Evolutionary conservation across 2,113 vertebrate genomes (phyloP).

Genomic region (Oplegnathus fasciatus): DNA sequence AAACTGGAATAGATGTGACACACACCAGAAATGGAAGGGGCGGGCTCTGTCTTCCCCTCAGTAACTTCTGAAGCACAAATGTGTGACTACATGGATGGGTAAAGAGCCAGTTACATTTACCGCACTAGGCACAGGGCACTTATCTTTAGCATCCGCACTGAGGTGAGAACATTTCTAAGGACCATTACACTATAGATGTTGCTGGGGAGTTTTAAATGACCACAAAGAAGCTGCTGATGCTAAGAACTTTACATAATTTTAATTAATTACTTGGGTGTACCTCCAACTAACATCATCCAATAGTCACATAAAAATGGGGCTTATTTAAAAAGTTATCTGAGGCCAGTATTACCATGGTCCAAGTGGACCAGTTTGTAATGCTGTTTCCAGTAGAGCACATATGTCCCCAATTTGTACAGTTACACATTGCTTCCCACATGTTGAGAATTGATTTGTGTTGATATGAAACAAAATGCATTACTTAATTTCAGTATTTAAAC

Average conservation of each 20-base stretch:
- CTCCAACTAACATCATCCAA: neutral
- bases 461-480: neutral
- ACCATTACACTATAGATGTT: neutral
- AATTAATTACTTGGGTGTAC: neutral
- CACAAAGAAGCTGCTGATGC: neutral
- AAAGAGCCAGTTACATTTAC: neutral
- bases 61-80: constrained; percentile 11
- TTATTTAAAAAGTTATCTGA: neutral
- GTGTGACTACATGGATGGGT: neutral
- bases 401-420: neutral
- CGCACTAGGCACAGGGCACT: neutral
- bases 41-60: neutral
- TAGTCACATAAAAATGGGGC: neutral
- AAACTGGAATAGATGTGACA: constrained; percentile 38
- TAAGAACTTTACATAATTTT: neutral
- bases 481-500: neutral
- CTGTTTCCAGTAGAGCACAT: constrained; percentile 3
- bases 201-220: neutral
- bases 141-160: constrained; percentile 3
- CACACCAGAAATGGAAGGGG: constrained; percentile 8
- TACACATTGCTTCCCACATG: neutral
- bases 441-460: constrained; percentile 1
- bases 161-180: constrained; percentile 4
- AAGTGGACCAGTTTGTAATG: neutral
- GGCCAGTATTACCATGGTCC: neutral